These are phyloP conservation scores for Tetramorium simillimum DNA, from an alignment of 1,140 invertebrate species.

Conservation along the genomic window DNA sequence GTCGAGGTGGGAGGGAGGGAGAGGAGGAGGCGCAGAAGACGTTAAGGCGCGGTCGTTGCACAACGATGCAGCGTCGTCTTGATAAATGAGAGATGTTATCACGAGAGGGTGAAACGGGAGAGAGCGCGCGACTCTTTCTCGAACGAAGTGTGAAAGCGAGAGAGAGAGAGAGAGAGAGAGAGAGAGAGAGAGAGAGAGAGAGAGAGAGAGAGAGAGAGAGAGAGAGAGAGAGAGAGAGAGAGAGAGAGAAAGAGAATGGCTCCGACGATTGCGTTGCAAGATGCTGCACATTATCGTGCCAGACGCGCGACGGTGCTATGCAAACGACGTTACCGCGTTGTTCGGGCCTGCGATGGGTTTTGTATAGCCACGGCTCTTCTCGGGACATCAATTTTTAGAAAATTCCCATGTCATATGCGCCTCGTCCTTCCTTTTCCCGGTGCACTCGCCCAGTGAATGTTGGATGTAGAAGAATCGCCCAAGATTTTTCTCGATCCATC, in stretches of 20 bases:
- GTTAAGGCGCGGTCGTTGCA: conserved; percentile 72
- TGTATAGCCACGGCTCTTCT: conserved; percentile 48
- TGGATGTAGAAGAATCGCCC: background rate
- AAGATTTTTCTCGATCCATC: conserved; percentile 23
- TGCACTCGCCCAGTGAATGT: background rate
- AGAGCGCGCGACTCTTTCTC: conserved; percentile 64
- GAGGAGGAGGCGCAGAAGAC: conserved; percentile 25
- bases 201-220: conserved; percentile 17
- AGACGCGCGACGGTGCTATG: conserved; percentile 56
- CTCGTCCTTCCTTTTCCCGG: background rate
- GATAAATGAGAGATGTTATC: conserved; percentile 76
- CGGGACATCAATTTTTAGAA: conserved; percentile 56
- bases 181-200: conserved; percentile 9
- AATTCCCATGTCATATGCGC: conserved; percentile 39
- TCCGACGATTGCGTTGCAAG: conserved; percentile 70
- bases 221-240: background rate
- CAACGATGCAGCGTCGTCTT: conserved; percentile 65
- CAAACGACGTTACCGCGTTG: conserved; percentile 65
- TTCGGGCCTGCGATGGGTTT: conserved; percentile 47
- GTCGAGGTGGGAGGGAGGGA: conserved; percentile 34
- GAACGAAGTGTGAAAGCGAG: conserved; percentile 38
- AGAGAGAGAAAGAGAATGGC: conserved; percentile 37
- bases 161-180: background rate
- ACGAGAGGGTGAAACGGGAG: conserved; percentile 51
- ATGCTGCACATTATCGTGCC: conserved; percentile 65